Evolutionary conservation across 2,888 invertebrate species (phyloP).

Genomic region (Cosmorhoe ocellata): DNA sequence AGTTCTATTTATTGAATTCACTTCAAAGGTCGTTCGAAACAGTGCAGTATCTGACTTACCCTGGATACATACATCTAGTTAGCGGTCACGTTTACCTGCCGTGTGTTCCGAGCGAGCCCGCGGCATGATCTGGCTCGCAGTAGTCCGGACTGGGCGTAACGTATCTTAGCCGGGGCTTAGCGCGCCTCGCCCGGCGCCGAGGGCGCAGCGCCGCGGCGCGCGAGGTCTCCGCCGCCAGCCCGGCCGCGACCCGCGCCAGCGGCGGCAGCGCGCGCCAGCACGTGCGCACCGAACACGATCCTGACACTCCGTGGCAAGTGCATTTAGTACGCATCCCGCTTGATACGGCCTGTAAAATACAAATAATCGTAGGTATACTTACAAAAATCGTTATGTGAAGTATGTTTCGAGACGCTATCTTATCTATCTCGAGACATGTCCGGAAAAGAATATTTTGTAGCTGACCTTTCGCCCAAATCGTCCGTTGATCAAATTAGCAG

Average conservation of each 20-base stretch:
- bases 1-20: background rate
- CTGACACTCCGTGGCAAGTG: conserved; percentile 93
- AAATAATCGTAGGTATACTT: background rate
- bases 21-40: too few relatives aligned
- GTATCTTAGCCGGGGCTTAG: conserved; percentile 85
- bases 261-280: conserved; percentile 89
- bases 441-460: too few relatives aligned
- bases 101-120: conserved; percentile 89
- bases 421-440: too few relatives aligned
- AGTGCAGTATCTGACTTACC: too few relatives aligned
- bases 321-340: conserved; percentile 83
- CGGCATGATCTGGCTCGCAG: conserved; percentile 87
- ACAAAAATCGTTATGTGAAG: too few relatives aligned
- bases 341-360: conserved; percentile 80
- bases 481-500: conserved; percentile 90
- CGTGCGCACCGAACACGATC: conserved; percentile 91
- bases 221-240: conserved; percentile 66
- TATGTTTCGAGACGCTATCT: too few relatives aligned
- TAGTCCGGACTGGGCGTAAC: conserved; percentile 92
- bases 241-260: conserved; percentile 84
- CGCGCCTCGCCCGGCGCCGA: conserved; percentile 62
- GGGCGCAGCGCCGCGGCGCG: conserved; percentile 67
- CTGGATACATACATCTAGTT: background rate
- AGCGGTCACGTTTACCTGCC: conserved; percentile 82
- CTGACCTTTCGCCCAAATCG: conserved; percentile 88